Conservation (phyloP, 2,888 invertebrate genomes). For the Xylota sylvarum region DNA sequence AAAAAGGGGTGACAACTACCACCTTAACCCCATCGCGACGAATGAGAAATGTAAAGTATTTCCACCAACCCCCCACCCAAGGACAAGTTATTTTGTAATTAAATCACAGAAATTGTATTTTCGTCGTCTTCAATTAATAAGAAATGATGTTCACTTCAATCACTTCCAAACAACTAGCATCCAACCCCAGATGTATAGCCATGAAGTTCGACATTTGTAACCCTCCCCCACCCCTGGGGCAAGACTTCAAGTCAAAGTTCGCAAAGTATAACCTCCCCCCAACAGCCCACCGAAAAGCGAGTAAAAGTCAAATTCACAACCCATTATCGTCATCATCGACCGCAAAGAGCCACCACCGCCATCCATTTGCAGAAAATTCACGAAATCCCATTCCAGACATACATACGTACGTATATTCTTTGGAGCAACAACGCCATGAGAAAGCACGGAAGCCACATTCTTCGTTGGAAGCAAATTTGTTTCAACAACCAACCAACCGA, state of each 20-base stretch:
- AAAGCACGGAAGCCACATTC: conserved; percentile 72
- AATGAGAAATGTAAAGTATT: conserved; percentile 59
- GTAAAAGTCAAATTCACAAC: conserved; percentile 74
- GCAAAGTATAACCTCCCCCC: conserved; percentile 18
- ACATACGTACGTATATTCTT: conserved; percentile 38
- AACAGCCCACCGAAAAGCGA: conserved; percentile 3
- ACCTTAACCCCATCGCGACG: neutral
- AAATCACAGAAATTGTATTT: conserved; percentile 79
- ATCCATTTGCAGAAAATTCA: conserved; percentile 53
- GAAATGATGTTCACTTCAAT: conserved; percentile 79
- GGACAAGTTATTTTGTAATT: conserved; percentile 77
- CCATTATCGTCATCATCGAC: conserved; percentile 77
- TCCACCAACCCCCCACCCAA: conserved; percentile 5
- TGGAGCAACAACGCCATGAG: conserved; percentile 37
- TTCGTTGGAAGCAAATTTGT: conserved; percentile 64
- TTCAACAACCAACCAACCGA: conserved; percentile 59
- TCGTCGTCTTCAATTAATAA: conserved; percentile 79
- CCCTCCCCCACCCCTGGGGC: neutral
- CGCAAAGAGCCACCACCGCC: conserved; percentile 64
- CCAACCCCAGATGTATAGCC: conserved; percentile 64
- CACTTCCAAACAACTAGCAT: conserved; percentile 72
- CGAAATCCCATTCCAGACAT: conserved; percentile 30
- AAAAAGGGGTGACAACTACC: conserved; percentile 62
- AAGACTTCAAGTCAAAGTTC: conserved; percentile 60
- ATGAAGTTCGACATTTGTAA: conserved; percentile 60